phyloP scores from a whole-genome alignment of 1,140 invertebrate species.

The Notospermus geniculatus region DNA sequence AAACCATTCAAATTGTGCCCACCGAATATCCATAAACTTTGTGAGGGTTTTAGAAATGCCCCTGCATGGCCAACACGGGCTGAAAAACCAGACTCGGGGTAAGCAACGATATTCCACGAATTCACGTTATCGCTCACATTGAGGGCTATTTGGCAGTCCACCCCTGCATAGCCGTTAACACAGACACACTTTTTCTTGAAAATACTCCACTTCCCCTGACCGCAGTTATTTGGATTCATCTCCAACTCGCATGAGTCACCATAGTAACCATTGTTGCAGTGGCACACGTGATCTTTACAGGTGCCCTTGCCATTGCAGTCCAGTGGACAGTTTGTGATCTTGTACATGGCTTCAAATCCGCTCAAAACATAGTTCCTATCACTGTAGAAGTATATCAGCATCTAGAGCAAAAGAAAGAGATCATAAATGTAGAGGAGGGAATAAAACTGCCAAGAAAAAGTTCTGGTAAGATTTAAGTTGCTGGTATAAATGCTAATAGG shows the following conservation, averaged over 20 bases:
- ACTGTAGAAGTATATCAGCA: conserved; percentile 90
- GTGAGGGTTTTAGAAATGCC: conserved; percentile 74
- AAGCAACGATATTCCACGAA: conserved; percentile 57
- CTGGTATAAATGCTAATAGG: no score
- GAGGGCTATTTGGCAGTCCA: conserved; percentile 3
- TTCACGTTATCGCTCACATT: conserved; percentile 32
- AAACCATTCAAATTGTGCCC: conserved; percentile 88
- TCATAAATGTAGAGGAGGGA: no score
- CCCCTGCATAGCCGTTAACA: not conserved
- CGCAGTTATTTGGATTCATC: conserved; percentile 54
- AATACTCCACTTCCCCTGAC: conserved; percentile 34
- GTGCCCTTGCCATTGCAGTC: conserved; percentile 79
- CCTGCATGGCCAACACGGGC: conserved; percentile 82
- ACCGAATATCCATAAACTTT: conserved; percentile 88
- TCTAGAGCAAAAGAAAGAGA: no score
- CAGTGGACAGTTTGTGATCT: conserved; percentile 83
- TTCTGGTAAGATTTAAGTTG: no score
- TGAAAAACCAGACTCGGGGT: conserved; percentile 65
- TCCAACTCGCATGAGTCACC: conserved; percentile 73
- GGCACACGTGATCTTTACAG: conserved; percentile 78
- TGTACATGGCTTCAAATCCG: conserved; percentile 87
- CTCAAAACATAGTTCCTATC: conserved; percentile 91
- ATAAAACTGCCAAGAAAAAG: no score
- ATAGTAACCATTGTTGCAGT: conserved; percentile 72
- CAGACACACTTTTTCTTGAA: not conserved